Evolutionary conservation across 2,113 vertebrate genomes (phyloP), one percentile per base, ranked within the genome.

Genomic region (Lipophrys pholis): DNA sequence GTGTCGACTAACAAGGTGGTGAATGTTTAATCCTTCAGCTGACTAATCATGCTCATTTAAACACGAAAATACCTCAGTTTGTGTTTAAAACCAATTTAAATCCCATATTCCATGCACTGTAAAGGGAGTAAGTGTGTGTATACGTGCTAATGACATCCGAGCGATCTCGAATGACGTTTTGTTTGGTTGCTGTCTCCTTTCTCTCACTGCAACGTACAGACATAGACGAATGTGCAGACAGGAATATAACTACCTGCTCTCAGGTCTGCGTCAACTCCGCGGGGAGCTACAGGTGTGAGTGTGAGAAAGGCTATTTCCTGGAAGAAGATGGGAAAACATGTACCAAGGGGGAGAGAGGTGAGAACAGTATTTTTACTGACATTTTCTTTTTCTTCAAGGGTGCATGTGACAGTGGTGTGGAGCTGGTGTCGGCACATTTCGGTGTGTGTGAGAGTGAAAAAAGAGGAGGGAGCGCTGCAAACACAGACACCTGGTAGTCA

Each of bases 281-380:
- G 38, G 98, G 97, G 85, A 97, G 96, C 93, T 99, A 96, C 93
- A 95, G 91, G 89, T 99, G 98, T 0, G 95, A 95, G 61, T 99
- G 97, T 78, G 93, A 94, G 0, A 95, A 93, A 40, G 97, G 96
- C 57, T 97, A 94, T 11, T 83, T 92, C 83, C 94, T 93, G 71
- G 96, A 96, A 76, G 95, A 95, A 7, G 95, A 98, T 0, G 95
- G 95, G 56, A 95, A 81, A 89, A 96, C 95, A 0, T 99, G 98
- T 92, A 95, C 92, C 84, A 95, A 93, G 81, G 96, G 94, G 52
- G 95, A 97, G 69, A 95, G 93, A 92, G 96, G 97, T 96, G 92
- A 81, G 69, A 17, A 0, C 5, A n/a, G 11, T 52, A n/a, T 83
- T 82, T 78, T 70, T 53, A 49, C 16, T 17, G 48, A 70, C 48